These are phyloP conservation scores for Zeus faber DNA, from an alignment of 2,113 vertebrate species.

Conservation along the genomic window DNA sequence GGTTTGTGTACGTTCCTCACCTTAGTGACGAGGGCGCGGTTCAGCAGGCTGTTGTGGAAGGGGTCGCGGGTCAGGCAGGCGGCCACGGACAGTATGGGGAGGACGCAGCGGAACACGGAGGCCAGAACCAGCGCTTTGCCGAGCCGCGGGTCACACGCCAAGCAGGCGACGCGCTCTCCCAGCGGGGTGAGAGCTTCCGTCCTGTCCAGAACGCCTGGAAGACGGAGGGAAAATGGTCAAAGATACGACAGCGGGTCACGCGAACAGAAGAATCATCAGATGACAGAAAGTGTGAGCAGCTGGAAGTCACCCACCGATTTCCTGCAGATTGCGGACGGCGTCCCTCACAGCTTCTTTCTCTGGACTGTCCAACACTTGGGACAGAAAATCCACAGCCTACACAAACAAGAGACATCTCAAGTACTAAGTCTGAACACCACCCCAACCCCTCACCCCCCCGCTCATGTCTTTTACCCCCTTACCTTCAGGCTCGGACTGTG, in stretches of 20 bases:
- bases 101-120: slow-evolving; percentile 86
- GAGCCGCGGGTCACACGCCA: slow-evolving; percentile 91
- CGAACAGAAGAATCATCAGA: no score
- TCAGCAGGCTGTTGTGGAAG: slow-evolving; percentile 91
- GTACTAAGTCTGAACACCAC: no score
- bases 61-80: slow-evolving; percentile 95
- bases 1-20: slow-evolving; percentile 76
- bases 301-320: slow-evolving; percentile 81
- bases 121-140: slow-evolving; percentile 91
- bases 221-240: not conserved
- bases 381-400: slow-evolving; percentile 92
- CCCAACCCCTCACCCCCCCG: not conserved
- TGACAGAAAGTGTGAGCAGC: no score
- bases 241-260: no score
- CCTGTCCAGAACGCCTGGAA: slow-evolving; percentile 85
- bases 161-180: slow-evolving; percentile 85
- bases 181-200: slow-evolving; percentile 84
- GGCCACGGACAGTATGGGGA: slow-evolving; percentile 85
- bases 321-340: slow-evolving; percentile 85
- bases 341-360: slow-evolving; percentile 82
- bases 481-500: slow-evolving; percentile 91
- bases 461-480: not conserved
- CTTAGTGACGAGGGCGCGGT: slow-evolving; percentile 82
- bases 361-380: slow-evolving; percentile 92
- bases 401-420: not conserved